Base-by-base conservation (phyloP, 2,113 vertebrate genomes). In the Platichthys stellatus region DNA sequence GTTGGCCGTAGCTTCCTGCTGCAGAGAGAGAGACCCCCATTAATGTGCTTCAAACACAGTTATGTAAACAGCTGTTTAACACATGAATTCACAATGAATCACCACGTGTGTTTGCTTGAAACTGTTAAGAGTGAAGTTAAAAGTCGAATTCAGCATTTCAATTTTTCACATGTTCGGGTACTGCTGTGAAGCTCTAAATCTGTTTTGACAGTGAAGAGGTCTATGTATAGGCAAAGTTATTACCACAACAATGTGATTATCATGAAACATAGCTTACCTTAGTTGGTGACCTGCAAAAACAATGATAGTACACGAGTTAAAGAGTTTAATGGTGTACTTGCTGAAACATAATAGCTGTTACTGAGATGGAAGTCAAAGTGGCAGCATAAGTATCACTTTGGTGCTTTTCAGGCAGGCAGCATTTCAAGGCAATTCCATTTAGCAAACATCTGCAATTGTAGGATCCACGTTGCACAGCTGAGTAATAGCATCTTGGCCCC, bases 1-100 rank as follows among this genome's bases (percentile, higher is more conserved):
- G 81, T 96, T 97, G 72, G 93, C 96, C 84, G 96, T 95, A 69
- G 95, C 95, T 74, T 95, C 98, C 96, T 97, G 90, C 56, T 0
- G 3, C n/a, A 31, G 31, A 31, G 31, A 31, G 68, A 49, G 20
- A 63, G 26, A 58, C 4, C 26, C n/a, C 10, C 4, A 2, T 67
- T 61, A 74, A 63, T 45, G 62, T 43, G 60, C 31, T 70, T 17
- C 35, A 59, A 63, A 70, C 17, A 24, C 0, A 0, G 73, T 87
- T 80, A 74, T 10, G 43, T 72, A 74, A 80, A 23, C 60, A 38
- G 66, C 57, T 64, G 72, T 81, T 66, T 40, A 65, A 38, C 31
- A 69, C 72, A 71, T 69, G 31, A 40, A 72, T 72, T 73, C 51
- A 78, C 72, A 74, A 63, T 68, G 26, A 81, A 72, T 78, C 49